A percentile compares a stretch with the other conserved stretches of the same genome.
Conservation (phyloP, 2,113 vertebrate species). For the Mesembrinibis cayennensis region DNA sequence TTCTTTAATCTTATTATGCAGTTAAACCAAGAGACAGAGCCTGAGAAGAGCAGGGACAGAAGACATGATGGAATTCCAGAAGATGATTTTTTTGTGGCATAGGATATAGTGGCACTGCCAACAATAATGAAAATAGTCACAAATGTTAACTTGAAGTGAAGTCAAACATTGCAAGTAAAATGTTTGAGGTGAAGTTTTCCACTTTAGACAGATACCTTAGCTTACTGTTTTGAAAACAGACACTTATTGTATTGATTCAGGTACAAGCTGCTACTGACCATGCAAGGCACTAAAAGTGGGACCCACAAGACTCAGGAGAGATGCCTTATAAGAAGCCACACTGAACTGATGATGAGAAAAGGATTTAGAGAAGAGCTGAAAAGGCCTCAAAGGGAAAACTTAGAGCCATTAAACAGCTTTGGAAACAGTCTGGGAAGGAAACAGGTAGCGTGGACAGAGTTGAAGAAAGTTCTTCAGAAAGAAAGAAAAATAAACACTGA, state of each 20-base stretch:
- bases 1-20: neutral
- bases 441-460: neutral
- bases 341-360: neutral
- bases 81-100: neutral
- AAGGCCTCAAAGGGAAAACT: neutral
- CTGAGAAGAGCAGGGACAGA: neutral
- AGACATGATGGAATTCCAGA: neutral
- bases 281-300: neutral
- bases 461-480: neutral
- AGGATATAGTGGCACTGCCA: neutral
- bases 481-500: neutral
- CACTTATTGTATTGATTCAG: neutral
- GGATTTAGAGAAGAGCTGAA: neutral
- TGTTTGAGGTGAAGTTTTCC: neutral
- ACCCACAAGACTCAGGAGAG: neutral
- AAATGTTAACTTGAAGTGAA: neutral
- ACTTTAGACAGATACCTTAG: neutral
- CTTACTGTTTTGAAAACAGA: neutral
- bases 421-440: neutral
- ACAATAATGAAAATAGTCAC: neutral
- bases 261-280: neutral
- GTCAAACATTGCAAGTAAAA: neutral
- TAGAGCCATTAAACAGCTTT: neutral
- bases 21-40: neutral
- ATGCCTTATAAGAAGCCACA: neutral